Conservation (phyloP, 37 sponge, comb jelly and placozoan genomes). For the Geodia barretti region DNA sequence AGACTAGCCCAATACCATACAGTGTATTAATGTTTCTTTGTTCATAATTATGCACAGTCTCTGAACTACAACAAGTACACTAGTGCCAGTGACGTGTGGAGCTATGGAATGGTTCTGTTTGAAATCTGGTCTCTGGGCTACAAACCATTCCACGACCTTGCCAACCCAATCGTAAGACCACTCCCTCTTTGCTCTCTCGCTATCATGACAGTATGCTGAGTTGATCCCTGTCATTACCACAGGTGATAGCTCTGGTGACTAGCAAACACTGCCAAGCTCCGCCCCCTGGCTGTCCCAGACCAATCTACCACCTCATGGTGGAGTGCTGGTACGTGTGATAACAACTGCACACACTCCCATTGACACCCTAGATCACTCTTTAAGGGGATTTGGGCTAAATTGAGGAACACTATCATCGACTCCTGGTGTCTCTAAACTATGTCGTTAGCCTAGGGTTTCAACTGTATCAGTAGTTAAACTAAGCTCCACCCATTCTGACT, state of each 20-base stretch:
- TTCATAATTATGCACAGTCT: slow-evolving; percentile 41
- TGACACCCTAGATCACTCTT: not conserved
- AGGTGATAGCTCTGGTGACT: slow-evolving; percentile 56
- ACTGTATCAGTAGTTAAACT: too few species aligned
- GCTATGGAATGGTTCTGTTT: slow-evolving; percentile 67
- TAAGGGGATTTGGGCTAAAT: too few species aligned
- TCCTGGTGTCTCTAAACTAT: too few species aligned
- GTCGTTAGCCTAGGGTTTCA: too few species aligned
- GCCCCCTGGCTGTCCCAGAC: slow-evolving; percentile 68
- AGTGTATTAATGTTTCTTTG: too few species aligned
- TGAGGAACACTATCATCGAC: too few species aligned
- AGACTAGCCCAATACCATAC: too few species aligned
- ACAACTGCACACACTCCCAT: not conserved
- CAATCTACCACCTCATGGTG: slow-evolving; percentile 72
- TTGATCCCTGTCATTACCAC: too few species aligned
- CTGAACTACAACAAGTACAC: slow-evolving; percentile 65
- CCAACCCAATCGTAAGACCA: slow-evolving; percentile 66
- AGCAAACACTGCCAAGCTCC: slow-evolving; percentile 70
- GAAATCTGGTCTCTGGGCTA: slow-evolving; percentile 65
- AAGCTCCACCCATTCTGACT: too few species aligned
- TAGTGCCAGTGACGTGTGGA: slow-evolving; percentile 71
- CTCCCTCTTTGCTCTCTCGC: not conserved
- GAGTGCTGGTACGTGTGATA: slow-evolving; percentile 63
- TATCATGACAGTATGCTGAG: not conserved
- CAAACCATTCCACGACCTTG: slow-evolving; percentile 62